These are phyloP conservation scores for Drosophila bocki DNA, from an alignment of 1,140 invertebrate species.

Conservation along the genomic window DNA sequence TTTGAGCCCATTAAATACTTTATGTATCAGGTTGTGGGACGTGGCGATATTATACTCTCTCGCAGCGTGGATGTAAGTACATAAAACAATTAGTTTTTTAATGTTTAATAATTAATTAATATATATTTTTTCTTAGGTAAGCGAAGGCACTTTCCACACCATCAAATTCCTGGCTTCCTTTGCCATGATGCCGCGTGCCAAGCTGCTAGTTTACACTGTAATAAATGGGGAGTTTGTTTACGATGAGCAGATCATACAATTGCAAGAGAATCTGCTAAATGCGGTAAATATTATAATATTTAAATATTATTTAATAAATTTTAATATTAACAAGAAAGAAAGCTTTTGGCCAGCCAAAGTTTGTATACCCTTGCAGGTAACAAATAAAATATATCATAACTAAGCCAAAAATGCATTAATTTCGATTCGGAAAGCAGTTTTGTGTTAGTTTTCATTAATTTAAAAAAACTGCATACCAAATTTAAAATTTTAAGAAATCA, in stretches of 20 bases:
- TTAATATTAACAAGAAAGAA: too few species aligned
- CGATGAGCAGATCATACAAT: conserved; percentile 92
- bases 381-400: too few species aligned
- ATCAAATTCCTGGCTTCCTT: conserved; percentile 90
- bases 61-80: conserved; percentile 88
- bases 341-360: too few species aligned
- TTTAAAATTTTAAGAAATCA: too few species aligned
- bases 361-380: too few species aligned
- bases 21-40: conserved; percentile 93
- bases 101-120: too few species aligned
- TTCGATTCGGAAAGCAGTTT: too few species aligned
- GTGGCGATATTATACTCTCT: conserved; percentile 93
- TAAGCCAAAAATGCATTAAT: too few species aligned
- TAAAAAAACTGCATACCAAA: too few species aligned
- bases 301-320: too few species aligned
- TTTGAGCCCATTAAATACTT: conserved; percentile 92
- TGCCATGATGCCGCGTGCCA: conserved; percentile 93
- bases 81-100: not conserved
- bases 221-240: conserved; percentile 93
- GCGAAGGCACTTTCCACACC: conserved; percentile 82
- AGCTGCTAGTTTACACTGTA: conserved; percentile 92
- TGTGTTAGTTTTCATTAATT: too few species aligned
- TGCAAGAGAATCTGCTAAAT: conserved; percentile 92
- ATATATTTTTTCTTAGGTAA: conserved; percentile 29
- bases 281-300: conserved; percentile 84